Evolutionary conservation across 2,797 vertebrate species (phyloP).

Genomic region (Calcarius lapponicus): DNA sequence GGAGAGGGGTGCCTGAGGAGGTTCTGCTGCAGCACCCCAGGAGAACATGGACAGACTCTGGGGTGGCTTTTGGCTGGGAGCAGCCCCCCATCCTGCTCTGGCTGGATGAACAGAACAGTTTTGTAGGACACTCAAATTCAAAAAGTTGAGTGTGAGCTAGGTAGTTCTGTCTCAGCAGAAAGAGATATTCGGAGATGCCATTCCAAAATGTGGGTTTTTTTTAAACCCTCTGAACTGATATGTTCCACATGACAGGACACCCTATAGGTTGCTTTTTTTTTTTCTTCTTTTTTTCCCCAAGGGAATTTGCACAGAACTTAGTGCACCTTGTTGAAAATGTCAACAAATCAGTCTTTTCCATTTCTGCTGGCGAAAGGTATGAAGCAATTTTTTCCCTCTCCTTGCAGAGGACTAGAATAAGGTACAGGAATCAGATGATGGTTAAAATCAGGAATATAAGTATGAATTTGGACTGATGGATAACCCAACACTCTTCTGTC

Average conservation of each 20-base stretch:
- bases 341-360: neutral
- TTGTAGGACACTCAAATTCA: neutral
- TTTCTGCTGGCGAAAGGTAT: neutral
- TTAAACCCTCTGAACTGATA: neutral
- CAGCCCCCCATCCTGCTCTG: neutral
- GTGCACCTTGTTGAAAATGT: neutral
- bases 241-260: neutral
- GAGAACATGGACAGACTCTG: neutral
- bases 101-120: neutral
- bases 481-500: neutral
- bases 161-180: neutral
- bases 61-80: neutral
- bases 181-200: neutral
- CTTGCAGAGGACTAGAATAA: neutral
- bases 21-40: neutral
- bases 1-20: neutral
- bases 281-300: neutral
- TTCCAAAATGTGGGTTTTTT: neutral
- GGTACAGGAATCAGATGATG: neutral
- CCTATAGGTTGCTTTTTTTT: neutral
- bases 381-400: rapidly evolving
- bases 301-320: neutral
- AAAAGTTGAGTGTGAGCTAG: rapidly evolving
- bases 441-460: neutral
- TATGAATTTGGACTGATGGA: neutral